These are phyloP conservation scores for Nipponacmea schrenckii DNA, from an alignment of 2,888 invertebrate genomes.

Conservation along the genomic window DNA sequence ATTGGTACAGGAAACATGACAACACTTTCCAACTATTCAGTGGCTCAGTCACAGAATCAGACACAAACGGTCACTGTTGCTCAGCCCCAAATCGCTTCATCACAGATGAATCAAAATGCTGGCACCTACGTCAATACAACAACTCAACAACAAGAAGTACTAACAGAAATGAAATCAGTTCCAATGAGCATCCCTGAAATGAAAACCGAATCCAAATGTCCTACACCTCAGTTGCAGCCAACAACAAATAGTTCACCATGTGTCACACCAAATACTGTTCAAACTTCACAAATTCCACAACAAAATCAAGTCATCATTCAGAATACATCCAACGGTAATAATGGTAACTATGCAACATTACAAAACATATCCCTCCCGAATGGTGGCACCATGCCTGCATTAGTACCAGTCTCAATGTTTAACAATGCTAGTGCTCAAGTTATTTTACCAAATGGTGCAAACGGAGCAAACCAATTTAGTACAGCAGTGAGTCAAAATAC, in stretches of 20 bases:
- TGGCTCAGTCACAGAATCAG: constrained; percentile 18
- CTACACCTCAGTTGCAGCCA: constrained; percentile 9
- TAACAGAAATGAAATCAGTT: not conserved
- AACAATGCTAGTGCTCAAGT: constrained; percentile 42
- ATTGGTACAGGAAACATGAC: constrained; percentile 24
- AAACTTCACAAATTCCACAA: not conserved
- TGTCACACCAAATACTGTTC: not conserved
- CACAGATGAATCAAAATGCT: constrained; percentile 18
- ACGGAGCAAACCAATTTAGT: constrained; percentile 28
- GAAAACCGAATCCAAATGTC: constrained; percentile 5
- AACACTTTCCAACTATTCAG: constrained; percentile 15
- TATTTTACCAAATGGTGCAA: constrained; percentile 28
- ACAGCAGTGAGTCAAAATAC: constrained; percentile 29
- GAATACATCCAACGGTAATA: not conserved
- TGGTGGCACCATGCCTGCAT: constrained; percentile 33
- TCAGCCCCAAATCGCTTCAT: constrained; percentile 14
- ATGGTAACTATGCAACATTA: not conserved
- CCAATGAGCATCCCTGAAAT: not conserved
- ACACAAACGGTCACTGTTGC: constrained; percentile 21
- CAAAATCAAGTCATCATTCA: not conserved
- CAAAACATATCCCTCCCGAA: not conserved
- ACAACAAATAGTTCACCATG: constrained; percentile 11
- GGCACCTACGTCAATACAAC: constrained; percentile 27
- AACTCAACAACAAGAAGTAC: constrained; percentile 16
- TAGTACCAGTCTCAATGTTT: constrained; percentile 42